A percentile compares a stretch with the other conserved stretches of the same genome.
These are phyloP conservation scores for Alcedo quadribrachys DNA, from an alignment of 2,797 vertebrate genomes.

Conservation along the genomic window DNA sequence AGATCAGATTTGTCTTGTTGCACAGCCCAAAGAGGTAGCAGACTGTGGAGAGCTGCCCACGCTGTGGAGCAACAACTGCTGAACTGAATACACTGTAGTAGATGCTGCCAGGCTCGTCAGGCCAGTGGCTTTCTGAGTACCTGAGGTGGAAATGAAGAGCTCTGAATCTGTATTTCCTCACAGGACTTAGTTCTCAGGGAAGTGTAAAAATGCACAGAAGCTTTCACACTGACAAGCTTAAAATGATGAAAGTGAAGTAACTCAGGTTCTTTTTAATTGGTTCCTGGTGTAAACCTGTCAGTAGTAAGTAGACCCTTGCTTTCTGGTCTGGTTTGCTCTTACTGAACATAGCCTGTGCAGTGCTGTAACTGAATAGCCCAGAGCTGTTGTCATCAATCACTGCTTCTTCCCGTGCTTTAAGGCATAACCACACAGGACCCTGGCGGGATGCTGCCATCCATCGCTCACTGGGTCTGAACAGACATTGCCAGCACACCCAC, in stretches of 20 bases:
- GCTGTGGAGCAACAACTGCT: not conserved
- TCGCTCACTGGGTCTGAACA: not conserved
- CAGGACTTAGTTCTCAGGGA: not conserved
- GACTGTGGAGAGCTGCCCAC: not conserved
- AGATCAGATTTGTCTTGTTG: conserved; percentile 15
- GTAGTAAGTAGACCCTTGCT: not conserved
- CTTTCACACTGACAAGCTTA: not conserved
- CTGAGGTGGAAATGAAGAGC: not conserved
- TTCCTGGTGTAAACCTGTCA: not conserved
- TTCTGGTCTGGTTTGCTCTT: not conserved
- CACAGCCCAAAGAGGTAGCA: not conserved
- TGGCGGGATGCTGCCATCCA: not conserved
- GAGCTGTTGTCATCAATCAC: not conserved
- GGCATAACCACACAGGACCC: not conserved
- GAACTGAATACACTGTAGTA: not conserved
- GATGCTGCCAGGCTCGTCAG: not conserved
- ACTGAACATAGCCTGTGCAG: not conserved
- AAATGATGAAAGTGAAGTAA: not conserved
- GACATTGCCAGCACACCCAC: not conserved
- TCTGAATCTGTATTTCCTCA: not conserved
- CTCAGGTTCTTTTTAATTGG: not conserved
- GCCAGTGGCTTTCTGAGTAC: not conserved
- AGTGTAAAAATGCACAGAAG: not conserved
- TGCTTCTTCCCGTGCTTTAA: not conserved
- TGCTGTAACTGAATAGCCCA: not conserved